Percentiles rank a stretch among this genome's conserved stretches.
Conservation (phyloP, 2,797 vertebrate species). For the Todus mexicanus region DNA sequence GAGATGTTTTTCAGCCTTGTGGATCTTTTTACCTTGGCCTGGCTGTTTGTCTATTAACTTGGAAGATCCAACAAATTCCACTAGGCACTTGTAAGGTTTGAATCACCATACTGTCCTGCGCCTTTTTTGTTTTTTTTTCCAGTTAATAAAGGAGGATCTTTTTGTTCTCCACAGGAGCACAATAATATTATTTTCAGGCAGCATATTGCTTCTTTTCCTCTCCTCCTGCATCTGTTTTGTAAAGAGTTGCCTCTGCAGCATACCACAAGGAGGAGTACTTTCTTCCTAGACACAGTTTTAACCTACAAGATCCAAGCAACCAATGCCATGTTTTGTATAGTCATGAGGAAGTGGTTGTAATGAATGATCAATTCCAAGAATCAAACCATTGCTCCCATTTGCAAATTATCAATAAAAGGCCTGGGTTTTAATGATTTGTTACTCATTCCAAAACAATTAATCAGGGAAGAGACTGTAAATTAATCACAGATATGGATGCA, state of each 20-base stretch:
- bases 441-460: background rate
- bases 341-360: background rate
- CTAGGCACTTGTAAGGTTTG: background rate
- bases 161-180: background rate
- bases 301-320: background rate
- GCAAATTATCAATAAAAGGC: background rate
- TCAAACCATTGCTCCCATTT: background rate
- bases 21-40: background rate
- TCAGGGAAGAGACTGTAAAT: background rate
- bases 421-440: background rate
- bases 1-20: background rate
- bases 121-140: background rate
- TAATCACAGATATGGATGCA: background rate
- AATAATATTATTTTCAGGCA: background rate
- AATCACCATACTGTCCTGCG: background rate
- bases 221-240: background rate
- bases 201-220: background rate
- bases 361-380: background rate
- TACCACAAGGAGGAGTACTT: background rate
- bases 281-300: background rate
- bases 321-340: background rate
- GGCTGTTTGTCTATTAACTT: background rate
- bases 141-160: background rate
- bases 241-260: background rate
- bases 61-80: background rate